Conservation (phyloP, 2,797 vertebrate genomes). For the Gobio occitaniae region DNA sequence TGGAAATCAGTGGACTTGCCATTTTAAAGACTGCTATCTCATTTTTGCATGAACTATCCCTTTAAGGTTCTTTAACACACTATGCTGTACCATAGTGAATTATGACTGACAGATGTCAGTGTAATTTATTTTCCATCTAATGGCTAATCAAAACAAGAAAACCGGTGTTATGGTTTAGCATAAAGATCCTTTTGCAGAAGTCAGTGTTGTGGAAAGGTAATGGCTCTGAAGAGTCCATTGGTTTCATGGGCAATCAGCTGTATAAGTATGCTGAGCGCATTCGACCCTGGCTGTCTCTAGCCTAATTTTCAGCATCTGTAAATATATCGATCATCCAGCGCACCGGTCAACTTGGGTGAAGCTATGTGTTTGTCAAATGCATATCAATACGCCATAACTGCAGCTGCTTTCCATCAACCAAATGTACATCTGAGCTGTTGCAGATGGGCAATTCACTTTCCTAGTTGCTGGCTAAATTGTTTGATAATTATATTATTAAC, state of each 20-base stretch:
- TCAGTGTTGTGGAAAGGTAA: conserved; percentile 20
- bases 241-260: conserved; percentile 1
- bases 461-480: background rate
- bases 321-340: conserved; percentile 36
- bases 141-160: conserved; percentile 5
- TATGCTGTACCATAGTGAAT: background rate
- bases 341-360: conserved; percentile 19
- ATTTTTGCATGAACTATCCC: background rate
- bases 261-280: conserved; percentile 22
- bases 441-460: background rate
- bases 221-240: conserved; percentile 14
- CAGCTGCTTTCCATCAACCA: conserved; percentile 6
- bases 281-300: conserved; percentile 39
- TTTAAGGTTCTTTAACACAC: conserved; percentile 4
- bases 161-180: background rate
- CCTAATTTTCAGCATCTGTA: conserved; percentile 31
- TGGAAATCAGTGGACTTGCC: background rate
- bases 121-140: background rate
- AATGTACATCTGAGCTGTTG: conserved; percentile 17
- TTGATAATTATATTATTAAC: background rate
- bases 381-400: conserved; percentile 45
- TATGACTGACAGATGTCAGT: background rate
- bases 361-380: conserved; percentile 50
- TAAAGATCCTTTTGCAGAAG: background rate
- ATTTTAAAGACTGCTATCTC: background rate